Evolutionary conservation across 2,113 vertebrate genomes (phyloP), one percentile per base, ranked within the genome.

Genomic region (Spermophilus dauricus): DNA sequence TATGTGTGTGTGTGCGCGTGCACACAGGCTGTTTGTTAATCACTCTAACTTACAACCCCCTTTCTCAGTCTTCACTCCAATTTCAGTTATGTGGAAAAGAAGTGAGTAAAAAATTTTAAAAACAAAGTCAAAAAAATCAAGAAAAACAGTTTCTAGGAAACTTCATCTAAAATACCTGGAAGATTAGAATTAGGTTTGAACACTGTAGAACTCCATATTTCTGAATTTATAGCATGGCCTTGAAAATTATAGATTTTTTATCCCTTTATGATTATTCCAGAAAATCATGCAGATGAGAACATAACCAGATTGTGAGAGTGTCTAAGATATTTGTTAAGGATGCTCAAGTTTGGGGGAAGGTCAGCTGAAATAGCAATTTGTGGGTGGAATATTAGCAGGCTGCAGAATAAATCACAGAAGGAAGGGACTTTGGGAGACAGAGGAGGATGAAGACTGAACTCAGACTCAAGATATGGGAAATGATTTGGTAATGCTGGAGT

Each of bases 341-440:
- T 48, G 20, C 51, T 82, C 56, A 32, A 61, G 69, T 78, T 76
- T 69, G 30, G 2, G 34, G 81, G 22, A 86, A 77, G 56, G 82
- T 72, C 86, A 75, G 89, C 97, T 97, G 94, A 94, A 97, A 95
- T 48, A 89, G 93, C 65, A 73, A 92, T 96, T 89, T 86, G 88
- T 89, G 91, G 78, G 42, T 70, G 48, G 80, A 93, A 48, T 72
- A 87, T 91, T 86, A 95, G 89, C 48, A n/a, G 92, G 69, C 92
- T 96, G 90, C 86, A 95, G 56, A 88, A 89, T 80, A 63, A 78
- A 80, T 96, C 91, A 88, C 13, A 78, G 89, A 26, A 22, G 70
- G 65, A 87, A 95, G 56, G 51, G 76, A 89, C 13, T 0, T 24
- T 5, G 72, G 2, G 81, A n/a, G 39, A 34, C 13, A 20, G n/a